These are phyloP conservation scores for Clivina fossor DNA, from an alignment of 2,888 invertebrate species.

Conservation along the genomic window DNA sequence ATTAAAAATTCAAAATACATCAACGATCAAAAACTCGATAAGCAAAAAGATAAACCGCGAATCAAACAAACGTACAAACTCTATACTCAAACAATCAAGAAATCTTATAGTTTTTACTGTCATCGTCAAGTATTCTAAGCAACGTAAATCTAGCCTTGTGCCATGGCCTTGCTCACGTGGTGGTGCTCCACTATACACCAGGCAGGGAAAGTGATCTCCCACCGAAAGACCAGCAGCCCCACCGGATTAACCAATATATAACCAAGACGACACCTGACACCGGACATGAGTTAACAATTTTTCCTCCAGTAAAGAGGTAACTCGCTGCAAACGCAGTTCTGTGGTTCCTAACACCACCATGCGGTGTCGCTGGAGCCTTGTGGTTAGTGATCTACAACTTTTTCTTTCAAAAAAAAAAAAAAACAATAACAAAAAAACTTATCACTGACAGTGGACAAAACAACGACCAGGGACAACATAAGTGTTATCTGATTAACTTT, in stretches of 20 bases:
- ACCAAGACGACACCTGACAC: constrained; percentile 15
- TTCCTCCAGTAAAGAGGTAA: constrained; percentile 40
- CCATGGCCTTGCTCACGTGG: constrained; percentile 30
- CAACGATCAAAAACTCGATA: not conserved
- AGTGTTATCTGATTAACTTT: too few relatives aligned
- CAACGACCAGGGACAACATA: not conserved
- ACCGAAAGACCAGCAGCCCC: constrained; percentile 10
- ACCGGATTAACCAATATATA: constrained; percentile 21
- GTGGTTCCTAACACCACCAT: constrained; percentile 53
- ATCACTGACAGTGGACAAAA: too few relatives aligned
- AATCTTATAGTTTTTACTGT: too few relatives aligned
- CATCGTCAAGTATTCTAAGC: too few relatives aligned
- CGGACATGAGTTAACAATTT: constrained; percentile 47
- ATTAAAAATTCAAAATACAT: not conserved
- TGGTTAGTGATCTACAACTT: constrained; percentile 62
- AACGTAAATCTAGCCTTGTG: constrained; percentile 22
- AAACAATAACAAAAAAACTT: too few relatives aligned
- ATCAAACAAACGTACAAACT: too few relatives aligned
- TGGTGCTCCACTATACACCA: constrained; percentile 14
- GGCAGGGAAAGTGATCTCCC: constrained; percentile 23
- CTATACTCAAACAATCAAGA: too few relatives aligned
- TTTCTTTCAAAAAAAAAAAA: too few relatives aligned
- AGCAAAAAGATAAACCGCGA: too few relatives aligned
- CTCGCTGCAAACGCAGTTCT: constrained; percentile 17
- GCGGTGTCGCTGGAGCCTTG: constrained; percentile 63